Evolutionary conservation across 2,888 invertebrate genomes (phyloP).

Genomic region (Hedya salicella): DNA sequence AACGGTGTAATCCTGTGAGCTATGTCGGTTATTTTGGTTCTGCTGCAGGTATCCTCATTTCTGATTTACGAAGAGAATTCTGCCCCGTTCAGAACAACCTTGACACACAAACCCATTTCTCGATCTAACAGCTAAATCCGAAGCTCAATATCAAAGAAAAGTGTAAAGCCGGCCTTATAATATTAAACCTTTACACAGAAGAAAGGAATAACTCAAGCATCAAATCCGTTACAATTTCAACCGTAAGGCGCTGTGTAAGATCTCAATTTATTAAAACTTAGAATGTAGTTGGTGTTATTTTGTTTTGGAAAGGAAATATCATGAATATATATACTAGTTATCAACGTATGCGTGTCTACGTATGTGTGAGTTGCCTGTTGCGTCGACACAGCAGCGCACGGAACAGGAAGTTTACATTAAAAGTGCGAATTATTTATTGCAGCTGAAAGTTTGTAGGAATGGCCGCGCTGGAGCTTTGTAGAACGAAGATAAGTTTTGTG

Average conservation of each 20-base stretch:
- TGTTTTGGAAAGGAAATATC: not conserved
- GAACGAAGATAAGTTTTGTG: not conserved
- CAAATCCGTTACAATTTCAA: not conserved
- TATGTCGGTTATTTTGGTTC: too few species aligned
- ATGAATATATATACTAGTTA: not conserved
- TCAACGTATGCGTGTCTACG: not conserved
- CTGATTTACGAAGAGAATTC: too few species aligned
- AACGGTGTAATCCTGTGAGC: too few species aligned
- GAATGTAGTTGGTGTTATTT: not conserved
- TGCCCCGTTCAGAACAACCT: constrained; percentile 6
- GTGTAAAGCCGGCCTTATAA: constrained; percentile 32
- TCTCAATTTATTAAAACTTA: not conserved
- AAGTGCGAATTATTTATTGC: constrained; percentile 17
- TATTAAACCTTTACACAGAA: constrained; percentile 8
- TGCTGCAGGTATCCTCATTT: too few species aligned
- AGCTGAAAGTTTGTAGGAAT: constrained; percentile 7
- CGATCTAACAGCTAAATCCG: not conserved
- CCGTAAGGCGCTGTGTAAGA: not conserved
- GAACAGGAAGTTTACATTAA: constrained; percentile 6
- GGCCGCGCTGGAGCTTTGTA: too few species aligned
- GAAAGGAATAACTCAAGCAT: not conserved
- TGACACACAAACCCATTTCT: not conserved
- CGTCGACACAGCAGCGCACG: constrained; percentile 12
- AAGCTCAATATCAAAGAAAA: constrained; percentile 6
- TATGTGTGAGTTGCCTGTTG: constrained; percentile 33